Conservation (phyloP, 2,888 invertebrate species). For the Synergus gifuensis region DNA sequence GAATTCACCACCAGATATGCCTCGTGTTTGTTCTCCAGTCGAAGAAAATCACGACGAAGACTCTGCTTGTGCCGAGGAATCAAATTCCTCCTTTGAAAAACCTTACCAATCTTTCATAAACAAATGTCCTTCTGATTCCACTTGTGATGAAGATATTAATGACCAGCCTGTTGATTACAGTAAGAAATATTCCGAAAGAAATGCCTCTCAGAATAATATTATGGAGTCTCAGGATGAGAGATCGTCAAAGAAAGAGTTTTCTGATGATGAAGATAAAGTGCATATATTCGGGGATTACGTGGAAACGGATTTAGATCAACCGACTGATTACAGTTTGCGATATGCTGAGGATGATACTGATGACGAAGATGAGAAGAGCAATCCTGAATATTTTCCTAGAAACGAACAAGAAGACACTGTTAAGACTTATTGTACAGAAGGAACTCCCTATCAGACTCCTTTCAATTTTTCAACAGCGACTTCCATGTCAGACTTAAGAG, state of each 20-base stretch:
- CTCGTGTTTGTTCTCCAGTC: constrained; percentile 53
- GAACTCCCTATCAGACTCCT: constrained; percentile 89
- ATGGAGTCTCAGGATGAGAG: constrained; percentile 54
- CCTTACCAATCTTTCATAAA: constrained; percentile 48
- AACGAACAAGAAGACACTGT: constrained; percentile 86
- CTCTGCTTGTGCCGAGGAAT: constrained; percentile 46
- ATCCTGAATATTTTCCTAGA: constrained; percentile 67
- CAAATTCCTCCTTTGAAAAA: constrained; percentile 50
- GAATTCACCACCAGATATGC: constrained; percentile 52
- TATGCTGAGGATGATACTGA: constrained; percentile 92
- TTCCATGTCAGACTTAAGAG: constrained; percentile 90
- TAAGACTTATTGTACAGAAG: constrained; percentile 95
- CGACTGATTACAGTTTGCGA: constrained; percentile 93
- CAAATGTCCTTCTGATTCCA: constrained; percentile 45
- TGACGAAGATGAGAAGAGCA: constrained; percentile 77
- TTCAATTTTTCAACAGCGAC: constrained; percentile 90
- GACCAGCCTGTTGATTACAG: constrained; percentile 82
- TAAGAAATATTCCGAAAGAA: constrained; percentile 78
- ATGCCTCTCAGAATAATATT: constrained; percentile 50
- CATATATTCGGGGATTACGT: constrained; percentile 84
- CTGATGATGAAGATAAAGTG: constrained; percentile 65
- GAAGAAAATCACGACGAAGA: constrained; percentile 51
- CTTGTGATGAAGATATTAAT: constrained; percentile 67
- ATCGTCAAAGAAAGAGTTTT: constrained; percentile 64
- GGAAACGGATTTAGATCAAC: constrained; percentile 94